Percentiles rank a stretch among this genome's conserved stretches.
Conservation (phyloP, 2,113 vertebrate species). For the Scophthalmus maximus region DNA sequence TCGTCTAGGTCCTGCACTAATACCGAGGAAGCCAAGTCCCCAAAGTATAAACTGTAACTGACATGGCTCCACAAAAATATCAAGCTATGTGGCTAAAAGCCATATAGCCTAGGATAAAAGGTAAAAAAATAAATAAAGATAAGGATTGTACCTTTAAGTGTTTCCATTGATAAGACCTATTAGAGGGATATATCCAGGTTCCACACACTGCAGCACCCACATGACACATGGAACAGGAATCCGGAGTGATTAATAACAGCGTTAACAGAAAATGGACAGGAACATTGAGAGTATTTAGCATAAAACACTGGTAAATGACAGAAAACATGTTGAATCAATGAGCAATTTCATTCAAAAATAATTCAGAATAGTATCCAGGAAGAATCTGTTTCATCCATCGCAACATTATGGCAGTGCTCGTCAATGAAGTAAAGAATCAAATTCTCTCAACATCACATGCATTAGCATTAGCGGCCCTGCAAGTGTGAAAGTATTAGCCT, state of each 20-base stretch:
- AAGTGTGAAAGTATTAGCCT: conserved; percentile 12
- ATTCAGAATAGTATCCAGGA: not conserved
- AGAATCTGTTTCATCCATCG: not conserved
- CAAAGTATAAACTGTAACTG: not conserved
- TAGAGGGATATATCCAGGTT: conserved; percentile 83
- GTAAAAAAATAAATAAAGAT: conserved; percentile 41
- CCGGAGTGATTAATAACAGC: conserved; percentile 70
- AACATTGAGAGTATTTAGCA: conserved; percentile 29
- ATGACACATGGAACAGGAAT: conserved; percentile 76
- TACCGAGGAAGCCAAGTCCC: not conserved
- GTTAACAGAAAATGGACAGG: conserved; percentile 55
- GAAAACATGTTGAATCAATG: not conserved
- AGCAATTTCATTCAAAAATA: not conserved
- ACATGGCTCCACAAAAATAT: not conserved
- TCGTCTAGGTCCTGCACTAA: not conserved
- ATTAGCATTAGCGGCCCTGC: conserved; percentile 30
- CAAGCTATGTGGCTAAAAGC: not conserved
- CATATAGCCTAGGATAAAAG: conserved; percentile 30
- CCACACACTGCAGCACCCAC: conserved; percentile 81
- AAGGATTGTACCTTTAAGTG: conserved; percentile 81
- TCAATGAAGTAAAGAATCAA: conserved; percentile 76
- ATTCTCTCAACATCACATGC: conserved; percentile 74
- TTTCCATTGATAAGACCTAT: conserved; percentile 79
- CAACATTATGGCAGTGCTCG: conserved; percentile 47
- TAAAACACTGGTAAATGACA: conserved; percentile 5